Conservation (phyloP, 2,113 vertebrate genomes). For the Megatriorchis doriae region DNA sequence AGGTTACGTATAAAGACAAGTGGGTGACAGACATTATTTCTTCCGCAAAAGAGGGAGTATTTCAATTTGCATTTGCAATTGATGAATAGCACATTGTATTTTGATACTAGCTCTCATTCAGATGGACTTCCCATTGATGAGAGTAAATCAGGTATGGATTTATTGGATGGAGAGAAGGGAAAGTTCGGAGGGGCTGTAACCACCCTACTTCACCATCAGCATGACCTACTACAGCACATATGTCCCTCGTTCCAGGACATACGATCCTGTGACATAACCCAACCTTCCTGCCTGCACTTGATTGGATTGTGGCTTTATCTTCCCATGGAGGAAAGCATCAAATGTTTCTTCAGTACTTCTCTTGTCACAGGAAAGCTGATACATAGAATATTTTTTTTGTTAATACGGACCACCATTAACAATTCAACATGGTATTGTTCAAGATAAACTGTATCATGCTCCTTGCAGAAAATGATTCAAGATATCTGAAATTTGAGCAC, state of each 20-base stretch:
- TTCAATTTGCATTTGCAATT: not conserved
- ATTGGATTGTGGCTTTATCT: not conserved
- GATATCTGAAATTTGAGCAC: not conserved
- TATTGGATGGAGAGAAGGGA: not conserved
- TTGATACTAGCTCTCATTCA: not conserved
- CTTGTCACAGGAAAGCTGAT: not conserved
- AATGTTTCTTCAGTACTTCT: not conserved
- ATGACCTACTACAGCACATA: accelerated
- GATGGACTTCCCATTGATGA: not conserved
- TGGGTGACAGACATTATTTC: not conserved
- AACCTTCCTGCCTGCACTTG: not conserved
- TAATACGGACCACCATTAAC: not conserved
- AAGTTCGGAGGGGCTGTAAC: not conserved
- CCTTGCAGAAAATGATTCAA: not conserved
- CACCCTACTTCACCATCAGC: not conserved
- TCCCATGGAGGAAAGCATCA: not conserved
- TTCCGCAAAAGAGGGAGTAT: not conserved
- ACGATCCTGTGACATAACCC: not conserved
- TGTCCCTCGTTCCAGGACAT: not conserved
- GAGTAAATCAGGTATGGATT: not conserved
- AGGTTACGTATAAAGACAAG: not conserved
- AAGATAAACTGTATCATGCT: not conserved
- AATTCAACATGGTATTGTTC: not conserved
- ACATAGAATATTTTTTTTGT: not conserved
- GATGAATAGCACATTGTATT: not conserved